Conservation (phyloP, 2,113 vertebrate genomes). For the Lepus americanus region DNA sequence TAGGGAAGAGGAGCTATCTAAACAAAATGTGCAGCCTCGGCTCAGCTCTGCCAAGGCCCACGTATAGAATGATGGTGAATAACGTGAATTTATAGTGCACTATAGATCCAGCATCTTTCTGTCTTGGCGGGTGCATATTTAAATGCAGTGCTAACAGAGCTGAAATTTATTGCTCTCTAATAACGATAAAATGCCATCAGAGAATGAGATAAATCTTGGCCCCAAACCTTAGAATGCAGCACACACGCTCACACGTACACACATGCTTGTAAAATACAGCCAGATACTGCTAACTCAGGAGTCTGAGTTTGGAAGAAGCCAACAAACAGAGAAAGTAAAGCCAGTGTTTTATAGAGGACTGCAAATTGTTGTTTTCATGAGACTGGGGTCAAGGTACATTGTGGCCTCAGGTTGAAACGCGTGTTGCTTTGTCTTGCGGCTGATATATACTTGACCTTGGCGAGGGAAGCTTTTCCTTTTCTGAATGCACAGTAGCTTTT, state of each 20-base stretch:
- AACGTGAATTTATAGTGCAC: conserved; percentile 75
- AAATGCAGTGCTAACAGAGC: conserved; percentile 83
- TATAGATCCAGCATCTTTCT: conserved; percentile 76
- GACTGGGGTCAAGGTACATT: conserved; percentile 77
- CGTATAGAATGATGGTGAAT: conserved; percentile 61
- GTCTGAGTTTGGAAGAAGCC: conserved; percentile 75
- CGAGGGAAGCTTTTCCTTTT: conserved; percentile 26
- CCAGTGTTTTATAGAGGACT: conserved; percentile 79
- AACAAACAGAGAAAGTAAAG: conserved; percentile 54
- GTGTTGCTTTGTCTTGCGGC: conserved; percentile 53
- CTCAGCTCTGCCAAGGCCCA: not conserved
- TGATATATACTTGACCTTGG: conserved; percentile 68
- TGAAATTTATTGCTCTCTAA: conserved; percentile 83
- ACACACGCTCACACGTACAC: conserved; percentile 54
- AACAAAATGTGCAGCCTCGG: conserved; percentile 44
- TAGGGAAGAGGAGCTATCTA: conserved; percentile 56
- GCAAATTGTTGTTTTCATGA: conserved; percentile 82
- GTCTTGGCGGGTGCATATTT: conserved; percentile 84
- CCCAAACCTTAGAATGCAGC: conserved; percentile 81
- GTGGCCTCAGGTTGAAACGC: conserved; percentile 73
- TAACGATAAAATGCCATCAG: conserved; percentile 86
- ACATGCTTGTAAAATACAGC: conserved; percentile 80
- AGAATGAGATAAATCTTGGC: conserved; percentile 86
- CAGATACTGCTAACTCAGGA: conserved; percentile 84
- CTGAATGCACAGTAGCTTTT: conserved; percentile 31